These are phyloP conservation scores for Stomatorhinus walkeri DNA, from an alignment of 2,797 vertebrate genomes.

Conservation along the genomic window DNA sequence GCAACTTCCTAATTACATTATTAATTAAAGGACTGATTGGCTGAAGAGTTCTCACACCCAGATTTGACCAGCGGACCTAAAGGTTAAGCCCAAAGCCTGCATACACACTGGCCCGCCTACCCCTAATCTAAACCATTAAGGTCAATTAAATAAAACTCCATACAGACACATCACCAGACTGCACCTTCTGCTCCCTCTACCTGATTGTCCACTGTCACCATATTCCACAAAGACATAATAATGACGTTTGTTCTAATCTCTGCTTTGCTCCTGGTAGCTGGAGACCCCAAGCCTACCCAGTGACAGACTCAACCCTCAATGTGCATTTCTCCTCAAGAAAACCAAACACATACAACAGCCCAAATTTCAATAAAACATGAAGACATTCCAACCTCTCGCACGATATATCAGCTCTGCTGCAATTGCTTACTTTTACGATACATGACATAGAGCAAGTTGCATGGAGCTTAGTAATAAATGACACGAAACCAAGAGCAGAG, in stretches of 20 bases:
- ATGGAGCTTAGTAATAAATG: background rate
- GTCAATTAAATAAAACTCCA: conserved; percentile 29
- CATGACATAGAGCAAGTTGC: background rate
- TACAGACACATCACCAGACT: conserved; percentile 15
- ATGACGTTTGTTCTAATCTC: background rate
- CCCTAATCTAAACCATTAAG: background rate
- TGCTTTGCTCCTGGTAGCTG: background rate
- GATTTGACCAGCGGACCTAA: background rate
- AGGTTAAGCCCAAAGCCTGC: background rate
- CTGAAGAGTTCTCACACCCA: background rate
- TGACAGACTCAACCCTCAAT: background rate
- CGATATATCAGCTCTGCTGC: background rate
- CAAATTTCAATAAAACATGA: background rate
- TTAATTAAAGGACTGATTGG: background rate
- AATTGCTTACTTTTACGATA: background rate
- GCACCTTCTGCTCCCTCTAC: conserved; percentile 24
- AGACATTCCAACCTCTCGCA: background rate
- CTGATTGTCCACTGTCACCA: background rate
- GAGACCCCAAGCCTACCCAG: background rate
- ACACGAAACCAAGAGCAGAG: background rate
- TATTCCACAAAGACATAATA: background rate
- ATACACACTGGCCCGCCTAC: background rate
- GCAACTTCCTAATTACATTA: background rate
- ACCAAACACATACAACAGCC: background rate
- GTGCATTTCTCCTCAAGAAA: background rate